A percentile compares a stretch with the other conserved stretches of the same genome.
Conservation (phyloP, 2,113 vertebrate genomes). For the Odobenus rosmarus region DNA sequence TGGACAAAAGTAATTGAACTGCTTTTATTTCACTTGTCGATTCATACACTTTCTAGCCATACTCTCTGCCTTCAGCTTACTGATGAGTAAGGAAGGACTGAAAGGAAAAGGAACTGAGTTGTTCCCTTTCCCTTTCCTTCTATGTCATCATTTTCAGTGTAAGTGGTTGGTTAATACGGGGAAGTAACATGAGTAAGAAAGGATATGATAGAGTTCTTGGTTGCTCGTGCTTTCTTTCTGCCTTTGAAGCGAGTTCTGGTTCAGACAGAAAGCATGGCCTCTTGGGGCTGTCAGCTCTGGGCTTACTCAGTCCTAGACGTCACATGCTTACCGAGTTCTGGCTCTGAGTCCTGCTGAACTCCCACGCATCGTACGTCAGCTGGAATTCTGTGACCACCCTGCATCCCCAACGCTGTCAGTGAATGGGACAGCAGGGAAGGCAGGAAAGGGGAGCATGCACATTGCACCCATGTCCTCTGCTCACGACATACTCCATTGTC, state of each 20-base stretch:
- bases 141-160: neutral
- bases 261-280: neutral
- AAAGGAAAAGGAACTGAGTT: neutral
- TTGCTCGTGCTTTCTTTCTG: neutral
- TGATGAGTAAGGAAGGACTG: neutral
- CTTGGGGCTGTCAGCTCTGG: neutral
- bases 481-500: neutral
- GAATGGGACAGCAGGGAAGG: neutral
- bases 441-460: rapidly evolving
- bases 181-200: neutral
- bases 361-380: rapidly evolving
- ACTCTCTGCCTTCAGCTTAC: neutral
- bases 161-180: neutral
- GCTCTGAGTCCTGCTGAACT: neutral
- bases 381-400: neutral
- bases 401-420: no score
- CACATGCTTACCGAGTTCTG: neutral
- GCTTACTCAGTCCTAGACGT: neutral
- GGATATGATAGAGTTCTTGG: neutral
- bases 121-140: neutral
- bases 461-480: neutral
- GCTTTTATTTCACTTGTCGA: neutral
- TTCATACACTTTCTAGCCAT: neutral
- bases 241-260: neutral
- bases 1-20: neutral